These are phyloP conservation scores for Orchesellides sinensis DNA, from an alignment of 2,888 invertebrate genomes.

Conservation along the genomic window DNA sequence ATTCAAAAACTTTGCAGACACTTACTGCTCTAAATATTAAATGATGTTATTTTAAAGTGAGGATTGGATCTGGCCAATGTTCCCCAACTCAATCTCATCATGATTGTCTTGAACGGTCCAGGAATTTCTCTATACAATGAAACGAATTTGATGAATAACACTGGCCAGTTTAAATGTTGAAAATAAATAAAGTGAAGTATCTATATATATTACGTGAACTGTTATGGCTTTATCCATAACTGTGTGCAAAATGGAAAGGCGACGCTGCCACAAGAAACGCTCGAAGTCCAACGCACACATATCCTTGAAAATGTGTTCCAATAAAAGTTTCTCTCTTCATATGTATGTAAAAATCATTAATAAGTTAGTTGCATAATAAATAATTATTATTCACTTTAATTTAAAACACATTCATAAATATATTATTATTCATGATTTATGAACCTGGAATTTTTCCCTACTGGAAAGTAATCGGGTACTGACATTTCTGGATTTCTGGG, in stretches of 20 bases:
- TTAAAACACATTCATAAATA: too few species aligned
- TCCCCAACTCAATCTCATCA: background rate
- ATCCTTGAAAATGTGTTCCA: slow-evolving; percentile 68
- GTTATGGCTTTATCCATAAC: slow-evolving; percentile 65
- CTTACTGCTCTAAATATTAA: background rate
- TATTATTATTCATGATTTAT: too few species aligned
- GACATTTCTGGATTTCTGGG: slow-evolving; percentile 36
- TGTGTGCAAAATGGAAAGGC: slow-evolving; percentile 52
- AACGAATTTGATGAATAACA: background rate
- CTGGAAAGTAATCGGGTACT: slow-evolving; percentile 68
- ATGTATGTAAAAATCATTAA: background rate
- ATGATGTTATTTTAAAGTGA: background rate
- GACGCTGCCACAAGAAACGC: slow-evolving; percentile 68
- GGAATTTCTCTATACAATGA: slow-evolving; percentile 36
- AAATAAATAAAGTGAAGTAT: background rate
- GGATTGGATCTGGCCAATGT: background rate
- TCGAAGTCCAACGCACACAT: slow-evolving; percentile 69
- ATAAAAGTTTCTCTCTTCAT: slow-evolving; percentile 41
- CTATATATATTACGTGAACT: slow-evolving; percentile 48
- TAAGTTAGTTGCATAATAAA: too few species aligned
- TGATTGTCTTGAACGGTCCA: slow-evolving; percentile 57
- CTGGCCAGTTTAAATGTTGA: background rate
- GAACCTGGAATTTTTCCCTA: slow-evolving; percentile 64
- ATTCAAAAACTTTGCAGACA: background rate
- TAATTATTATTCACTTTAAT: too few species aligned